phyloP scores from a whole-genome alignment of 2,797 vertebrate genomes.

The Macroramphosus scolopax region DNA sequence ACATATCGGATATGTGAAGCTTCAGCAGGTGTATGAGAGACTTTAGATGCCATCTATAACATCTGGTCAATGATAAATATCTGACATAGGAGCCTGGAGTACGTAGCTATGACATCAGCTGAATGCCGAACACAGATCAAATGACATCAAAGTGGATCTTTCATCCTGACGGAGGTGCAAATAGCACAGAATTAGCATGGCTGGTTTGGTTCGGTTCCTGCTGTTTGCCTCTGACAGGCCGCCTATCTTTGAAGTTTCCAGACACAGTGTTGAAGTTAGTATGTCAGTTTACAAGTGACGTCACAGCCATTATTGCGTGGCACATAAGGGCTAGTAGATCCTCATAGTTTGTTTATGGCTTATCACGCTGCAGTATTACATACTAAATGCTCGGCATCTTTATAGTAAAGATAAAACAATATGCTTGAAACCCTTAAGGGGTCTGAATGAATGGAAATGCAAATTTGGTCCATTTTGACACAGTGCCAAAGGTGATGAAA shows the following conservation, averaged over 20 bases:
- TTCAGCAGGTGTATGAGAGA: conserved; percentile 1
- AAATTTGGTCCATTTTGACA: conserved; percentile 70
- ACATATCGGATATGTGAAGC: not conserved
- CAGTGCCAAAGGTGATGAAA: conserved; percentile 43
- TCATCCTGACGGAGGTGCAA: conserved; percentile 1
- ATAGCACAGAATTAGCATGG: conserved; percentile 7
- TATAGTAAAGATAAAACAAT: conserved; percentile 34
- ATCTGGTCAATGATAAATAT: too few species aligned
- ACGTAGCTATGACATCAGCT: too few species aligned
- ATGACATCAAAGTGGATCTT: conserved; percentile 36
- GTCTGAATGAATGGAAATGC: conserved; percentile 31
- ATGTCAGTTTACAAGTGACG: conserved; percentile 24
- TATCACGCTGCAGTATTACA: conserved; percentile 57
- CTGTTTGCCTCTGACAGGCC: conserved; percentile 9
- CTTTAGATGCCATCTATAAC: too few species aligned
- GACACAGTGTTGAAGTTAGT: conserved; percentile 54
- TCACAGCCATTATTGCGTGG: conserved; percentile 58
- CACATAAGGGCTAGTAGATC: too few species aligned
- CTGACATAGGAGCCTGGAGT: too few species aligned
- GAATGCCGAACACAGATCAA: conserved; percentile 16
- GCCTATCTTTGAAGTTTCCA: conserved; percentile 4
- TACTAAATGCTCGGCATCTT: conserved; percentile 22
- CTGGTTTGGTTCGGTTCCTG: conserved; percentile 2
- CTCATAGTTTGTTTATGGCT: conserved; percentile 63
- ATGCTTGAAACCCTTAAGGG: conserved; percentile 15